Conservation (phyloP, 2,888 invertebrate genomes). For the Tachina fera region DNA sequence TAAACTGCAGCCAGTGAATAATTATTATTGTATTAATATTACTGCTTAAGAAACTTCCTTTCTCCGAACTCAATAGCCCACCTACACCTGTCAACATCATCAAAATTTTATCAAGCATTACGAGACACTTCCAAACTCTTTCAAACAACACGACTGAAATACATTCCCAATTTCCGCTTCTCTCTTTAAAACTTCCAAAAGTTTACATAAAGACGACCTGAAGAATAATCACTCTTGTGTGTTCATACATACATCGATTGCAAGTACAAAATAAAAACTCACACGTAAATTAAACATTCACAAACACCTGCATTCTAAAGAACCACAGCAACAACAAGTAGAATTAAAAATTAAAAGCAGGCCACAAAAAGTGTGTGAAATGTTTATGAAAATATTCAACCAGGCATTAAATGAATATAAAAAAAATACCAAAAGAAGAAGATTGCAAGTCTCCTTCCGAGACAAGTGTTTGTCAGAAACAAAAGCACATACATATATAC, state of each 20-base stretch:
- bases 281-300: conserved; percentile 61
- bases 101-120: conserved; percentile 51
- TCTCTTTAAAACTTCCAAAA: conserved; percentile 22
- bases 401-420: conserved; percentile 34
- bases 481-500: background rate
- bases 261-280: conserved; percentile 30
- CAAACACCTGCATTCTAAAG: conserved; percentile 66
- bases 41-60: conserved; percentile 14
- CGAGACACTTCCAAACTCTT: background rate
- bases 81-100: conserved; percentile 59
- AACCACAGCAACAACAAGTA: conserved; percentile 40
- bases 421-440: conserved; percentile 8
- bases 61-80: background rate
- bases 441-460: background rate
- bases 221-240: conserved; percentile 18
- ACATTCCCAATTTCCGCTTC: conserved; percentile 51
- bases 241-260: background rate
- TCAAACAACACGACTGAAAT: conserved; percentile 17
- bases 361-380: conserved; percentile 69
- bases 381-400: conserved; percentile 48
- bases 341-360: conserved; percentile 49
- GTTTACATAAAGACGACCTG: conserved; percentile 3
- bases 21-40: conserved; percentile 16
- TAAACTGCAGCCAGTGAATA: background rate
- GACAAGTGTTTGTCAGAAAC: conserved; percentile 20